A percentile compares a stretch with the other conserved stretches of the same genome.
These are phyloP conservation scores for Glaucopsyche alexis DNA, from an alignment of 2,888 invertebrate genomes.

Conservation along the genomic window DNA sequence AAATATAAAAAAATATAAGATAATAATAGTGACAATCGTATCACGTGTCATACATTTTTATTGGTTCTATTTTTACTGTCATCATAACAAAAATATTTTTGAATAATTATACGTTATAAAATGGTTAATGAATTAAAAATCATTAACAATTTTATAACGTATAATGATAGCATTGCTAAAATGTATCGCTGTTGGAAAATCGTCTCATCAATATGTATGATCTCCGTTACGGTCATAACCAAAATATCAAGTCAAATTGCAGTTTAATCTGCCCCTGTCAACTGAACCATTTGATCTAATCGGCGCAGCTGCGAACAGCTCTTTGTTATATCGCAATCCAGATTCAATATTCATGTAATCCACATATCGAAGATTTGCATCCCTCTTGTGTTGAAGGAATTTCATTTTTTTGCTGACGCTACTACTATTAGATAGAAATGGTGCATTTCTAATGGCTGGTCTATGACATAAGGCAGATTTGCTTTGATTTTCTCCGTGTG, in stretches of 20 bases:
- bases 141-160: background rate
- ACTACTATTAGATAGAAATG: background rate
- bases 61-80: too few species aligned
- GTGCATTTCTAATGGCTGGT: too few species aligned
- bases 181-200: background rate
- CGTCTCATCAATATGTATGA: slow-evolving; percentile 6
- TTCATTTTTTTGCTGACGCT: background rate
- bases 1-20: too few species aligned
- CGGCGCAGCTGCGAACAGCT: slow-evolving; percentile 30
- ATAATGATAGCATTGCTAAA: background rate
- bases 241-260: slow-evolving; percentile 13
- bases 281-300: slow-evolving; percentile 27
- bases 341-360: slow-evolving; percentile 21
- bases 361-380: slow-evolving; percentile 13
- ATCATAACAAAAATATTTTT: too few species aligned
- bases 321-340: slow-evolving; percentile 12
- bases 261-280: slow-evolving; percentile 30
- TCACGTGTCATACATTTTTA: too few species aligned
- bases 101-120: too few species aligned
- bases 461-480: too few species aligned
- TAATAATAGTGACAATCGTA: too few species aligned
- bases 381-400: background rate
- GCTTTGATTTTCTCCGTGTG: too few species aligned
- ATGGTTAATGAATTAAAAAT: too few species aligned
- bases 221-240: slow-evolving; percentile 8